Percentiles rank a stretch among this genome's conserved stretches.
Evolutionary conservation across 2,888 invertebrate genomes (phyloP).

Genomic region (Mesochorus sp.): DNA sequence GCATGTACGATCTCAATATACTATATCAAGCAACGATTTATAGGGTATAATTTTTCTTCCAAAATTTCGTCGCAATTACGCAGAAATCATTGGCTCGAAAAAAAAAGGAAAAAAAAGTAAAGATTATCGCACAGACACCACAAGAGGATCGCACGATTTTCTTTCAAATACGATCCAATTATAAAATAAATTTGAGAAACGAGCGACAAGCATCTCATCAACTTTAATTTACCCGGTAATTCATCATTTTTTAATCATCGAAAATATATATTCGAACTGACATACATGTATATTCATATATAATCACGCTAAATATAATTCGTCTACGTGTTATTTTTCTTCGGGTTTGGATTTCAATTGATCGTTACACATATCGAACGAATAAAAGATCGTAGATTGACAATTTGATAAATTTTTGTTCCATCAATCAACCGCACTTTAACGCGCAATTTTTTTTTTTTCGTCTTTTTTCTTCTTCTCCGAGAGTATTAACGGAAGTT

Average conservation of each 20-base stretch:
- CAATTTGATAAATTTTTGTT: conserved; percentile 49
- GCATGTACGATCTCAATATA: neutral
- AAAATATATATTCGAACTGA: conserved; percentile 3
- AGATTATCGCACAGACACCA: neutral
- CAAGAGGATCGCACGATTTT: neutral
- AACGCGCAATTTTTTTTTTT: conserved; percentile 34
- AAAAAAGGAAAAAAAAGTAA: too few species aligned
- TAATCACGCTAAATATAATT: too few species aligned
- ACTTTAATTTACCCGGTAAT: conserved; percentile 17
- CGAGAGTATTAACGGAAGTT: conserved; percentile 48
- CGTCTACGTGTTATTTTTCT: conserved; percentile 13
- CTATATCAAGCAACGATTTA: conserved; percentile 6
- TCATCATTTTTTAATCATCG: conserved; percentile 29
- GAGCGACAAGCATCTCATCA: conserved; percentile 18
- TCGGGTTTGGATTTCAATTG: conserved; percentile 35
- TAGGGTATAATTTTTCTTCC: conserved; percentile 5
- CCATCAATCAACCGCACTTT: conserved; percentile 43
- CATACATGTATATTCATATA: neutral
- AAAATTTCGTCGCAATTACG: neutral
- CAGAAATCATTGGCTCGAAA: neutral
- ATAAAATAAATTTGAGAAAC: neutral
- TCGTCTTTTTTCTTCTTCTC: conserved; percentile 5
- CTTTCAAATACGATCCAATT: conserved; percentile 20
- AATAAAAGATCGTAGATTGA: conserved; percentile 30
- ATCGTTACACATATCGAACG: neutral